A percentile compares a stretch with the other conserved stretches of the same genome.
Evolutionary conservation across 2,888 invertebrate genomes (phyloP).

Genomic region (Pecten maximus): DNA sequence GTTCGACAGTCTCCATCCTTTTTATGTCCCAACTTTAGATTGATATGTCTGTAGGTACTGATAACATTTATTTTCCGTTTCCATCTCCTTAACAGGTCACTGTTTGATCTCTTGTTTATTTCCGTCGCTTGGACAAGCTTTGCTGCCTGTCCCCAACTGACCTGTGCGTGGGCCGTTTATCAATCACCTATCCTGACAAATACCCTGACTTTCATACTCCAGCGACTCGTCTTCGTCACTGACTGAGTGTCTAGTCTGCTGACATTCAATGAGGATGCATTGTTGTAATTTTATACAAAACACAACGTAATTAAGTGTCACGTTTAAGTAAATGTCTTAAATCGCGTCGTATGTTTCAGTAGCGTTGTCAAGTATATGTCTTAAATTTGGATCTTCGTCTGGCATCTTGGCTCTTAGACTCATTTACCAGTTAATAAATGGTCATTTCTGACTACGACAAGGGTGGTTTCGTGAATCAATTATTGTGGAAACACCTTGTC

Average conservation of each 20-base stretch:
- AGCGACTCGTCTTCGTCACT: not conserved
- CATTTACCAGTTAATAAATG: too few species aligned
- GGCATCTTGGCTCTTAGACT: too few species aligned
- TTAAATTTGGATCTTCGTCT: too few species aligned
- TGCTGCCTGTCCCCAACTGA: not conserved
- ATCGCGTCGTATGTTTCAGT: not conserved
- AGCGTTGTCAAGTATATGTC: too few species aligned
- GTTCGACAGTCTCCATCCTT: too few species aligned
- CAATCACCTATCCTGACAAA: not conserved
- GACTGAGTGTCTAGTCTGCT: not conserved
- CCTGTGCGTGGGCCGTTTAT: not conserved
- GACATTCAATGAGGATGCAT: not conserved
- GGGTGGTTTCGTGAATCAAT: too few species aligned
- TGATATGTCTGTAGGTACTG: not conserved
- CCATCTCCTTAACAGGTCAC: not conserved
- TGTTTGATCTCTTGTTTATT: slow-evolving; percentile 1
- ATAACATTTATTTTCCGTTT: not conserved
- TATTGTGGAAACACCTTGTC: too few species aligned
- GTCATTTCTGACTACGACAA: too few species aligned
- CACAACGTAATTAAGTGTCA: not conserved
- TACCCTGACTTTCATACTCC: slow-evolving; percentile 25
- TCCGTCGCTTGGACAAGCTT: not conserved
- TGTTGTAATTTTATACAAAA: not conserved
- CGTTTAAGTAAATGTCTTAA: not conserved
- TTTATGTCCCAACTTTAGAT: not conserved